These are phyloP conservation scores for Erithacus rubecula DNA, from an alignment of 2,797 vertebrate genomes.

Conservation along the genomic window DNA sequence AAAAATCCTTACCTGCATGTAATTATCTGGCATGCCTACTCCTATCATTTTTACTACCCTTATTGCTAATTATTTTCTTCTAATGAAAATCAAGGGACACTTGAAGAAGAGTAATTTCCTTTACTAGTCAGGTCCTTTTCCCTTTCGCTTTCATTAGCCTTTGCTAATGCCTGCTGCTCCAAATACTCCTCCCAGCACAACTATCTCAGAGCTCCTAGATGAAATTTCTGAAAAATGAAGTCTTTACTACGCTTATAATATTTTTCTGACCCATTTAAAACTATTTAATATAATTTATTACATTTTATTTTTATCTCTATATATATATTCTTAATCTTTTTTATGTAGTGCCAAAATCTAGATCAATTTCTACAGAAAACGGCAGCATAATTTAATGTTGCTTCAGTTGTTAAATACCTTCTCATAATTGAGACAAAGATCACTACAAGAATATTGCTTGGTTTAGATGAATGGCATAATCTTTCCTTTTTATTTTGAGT, in stretches of 20 bases:
- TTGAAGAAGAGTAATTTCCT: slow-evolving; percentile 1
- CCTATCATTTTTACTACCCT: neutral
- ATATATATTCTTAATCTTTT: neutral
- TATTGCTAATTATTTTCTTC: neutral
- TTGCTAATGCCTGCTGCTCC: neutral
- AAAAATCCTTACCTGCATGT: neutral
- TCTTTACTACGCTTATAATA: neutral
- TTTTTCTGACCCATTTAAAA: neutral
- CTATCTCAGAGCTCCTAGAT: neutral
- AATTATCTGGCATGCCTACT: neutral
- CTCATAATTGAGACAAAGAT: neutral
- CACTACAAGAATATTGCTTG: neutral
- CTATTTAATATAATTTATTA: neutral
- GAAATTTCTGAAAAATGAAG: neutral
- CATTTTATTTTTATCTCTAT: neutral
- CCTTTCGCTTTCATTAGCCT: neutral
- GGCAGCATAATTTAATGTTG: neutral
- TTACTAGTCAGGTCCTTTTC: neutral
- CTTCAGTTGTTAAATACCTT: neutral
- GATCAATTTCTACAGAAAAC: neutral
- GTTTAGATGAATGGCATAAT: neutral
- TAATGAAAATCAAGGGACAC: neutral
- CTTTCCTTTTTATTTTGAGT: neutral
- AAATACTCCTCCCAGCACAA: neutral
- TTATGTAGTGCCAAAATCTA: neutral